Evolutionary conservation across 2,888 invertebrate species (phyloP).

Genomic region (Branchellion lobata): DNA sequence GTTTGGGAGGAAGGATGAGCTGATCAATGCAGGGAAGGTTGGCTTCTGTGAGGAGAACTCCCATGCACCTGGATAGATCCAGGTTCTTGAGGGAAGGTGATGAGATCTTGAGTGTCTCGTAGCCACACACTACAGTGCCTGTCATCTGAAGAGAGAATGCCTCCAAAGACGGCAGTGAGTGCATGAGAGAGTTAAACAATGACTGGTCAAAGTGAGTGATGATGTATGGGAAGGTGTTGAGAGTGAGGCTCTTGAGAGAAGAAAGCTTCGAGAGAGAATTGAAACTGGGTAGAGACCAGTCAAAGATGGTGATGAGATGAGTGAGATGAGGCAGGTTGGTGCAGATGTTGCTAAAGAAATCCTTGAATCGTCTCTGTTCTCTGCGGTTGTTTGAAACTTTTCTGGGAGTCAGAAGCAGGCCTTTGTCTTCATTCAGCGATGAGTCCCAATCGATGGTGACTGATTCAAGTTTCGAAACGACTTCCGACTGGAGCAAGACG

Average conservation of each 20-base stretch:
- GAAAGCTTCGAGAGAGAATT: not conserved
- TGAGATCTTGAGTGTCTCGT: not conserved
- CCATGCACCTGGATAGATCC: not conserved
- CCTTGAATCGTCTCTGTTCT: not conserved
- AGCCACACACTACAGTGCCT: not conserved
- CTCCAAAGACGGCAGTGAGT: not conserved
- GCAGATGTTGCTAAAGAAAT: not conserved
- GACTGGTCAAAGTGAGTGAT: not conserved
- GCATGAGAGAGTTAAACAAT: not conserved
- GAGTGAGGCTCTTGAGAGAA: not conserved
- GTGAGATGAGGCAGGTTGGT: not conserved
- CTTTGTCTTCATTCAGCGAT: not conserved
- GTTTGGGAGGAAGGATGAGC: not conserved
- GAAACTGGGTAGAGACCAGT: not conserved
- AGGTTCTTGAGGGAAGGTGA: not conserved
- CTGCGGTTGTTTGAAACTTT: not conserved
- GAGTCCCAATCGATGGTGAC: not conserved
- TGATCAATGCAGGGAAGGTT: slow-evolving; percentile 1
- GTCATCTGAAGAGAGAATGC: not conserved
- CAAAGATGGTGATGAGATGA: not conserved
- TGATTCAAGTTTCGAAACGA: slow-evolving; percentile 12
- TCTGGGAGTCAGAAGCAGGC: too few relatives aligned
- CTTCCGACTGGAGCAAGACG: not conserved
- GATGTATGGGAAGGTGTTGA: not conserved
- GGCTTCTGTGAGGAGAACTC: not conserved